These are phyloP conservation scores for Paedocypris sp. DNA, from an alignment of 2,113 vertebrate species.

Conservation along the genomic window DNA sequence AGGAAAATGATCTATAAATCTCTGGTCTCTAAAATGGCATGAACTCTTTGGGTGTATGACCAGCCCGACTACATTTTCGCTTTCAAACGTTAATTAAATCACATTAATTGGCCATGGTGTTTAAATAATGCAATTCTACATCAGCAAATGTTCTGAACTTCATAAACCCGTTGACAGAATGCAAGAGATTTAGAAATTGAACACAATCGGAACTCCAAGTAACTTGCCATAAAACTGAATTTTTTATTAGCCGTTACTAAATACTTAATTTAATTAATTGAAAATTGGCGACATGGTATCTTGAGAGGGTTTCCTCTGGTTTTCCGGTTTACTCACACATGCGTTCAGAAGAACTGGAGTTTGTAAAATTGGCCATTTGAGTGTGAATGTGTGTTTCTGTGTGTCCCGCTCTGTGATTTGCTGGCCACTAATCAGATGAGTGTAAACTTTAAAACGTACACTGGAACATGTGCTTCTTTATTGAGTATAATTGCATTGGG, in stretches of 20 bases:
- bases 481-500: background rate
- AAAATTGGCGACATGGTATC: no score
- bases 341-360: no score
- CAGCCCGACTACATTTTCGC: background rate
- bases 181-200: background rate
- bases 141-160: background rate
- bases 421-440: no score
- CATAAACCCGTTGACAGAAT: slow-evolving; percentile 2
- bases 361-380: no score
- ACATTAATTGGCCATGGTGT: background rate
- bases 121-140: slow-evolving; percentile 1
- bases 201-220: background rate
- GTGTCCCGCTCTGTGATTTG: no score
- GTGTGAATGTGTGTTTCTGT: no score
- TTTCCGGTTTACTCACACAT: no score
- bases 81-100: slow-evolving; percentile 11
- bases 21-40: slow-evolving; percentile 23
- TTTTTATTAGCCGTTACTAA: no score
- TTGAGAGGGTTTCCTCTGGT: no score
- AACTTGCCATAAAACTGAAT: background rate
- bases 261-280: no score
- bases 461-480: background rate
- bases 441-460: no score
- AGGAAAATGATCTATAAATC: slow-evolving; percentile 45
- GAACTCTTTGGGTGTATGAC: background rate